These are phyloP conservation scores for Raphicerus campestris DNA, from an alignment of 2,113 vertebrate genomes.

Conservation along the genomic window DNA sequence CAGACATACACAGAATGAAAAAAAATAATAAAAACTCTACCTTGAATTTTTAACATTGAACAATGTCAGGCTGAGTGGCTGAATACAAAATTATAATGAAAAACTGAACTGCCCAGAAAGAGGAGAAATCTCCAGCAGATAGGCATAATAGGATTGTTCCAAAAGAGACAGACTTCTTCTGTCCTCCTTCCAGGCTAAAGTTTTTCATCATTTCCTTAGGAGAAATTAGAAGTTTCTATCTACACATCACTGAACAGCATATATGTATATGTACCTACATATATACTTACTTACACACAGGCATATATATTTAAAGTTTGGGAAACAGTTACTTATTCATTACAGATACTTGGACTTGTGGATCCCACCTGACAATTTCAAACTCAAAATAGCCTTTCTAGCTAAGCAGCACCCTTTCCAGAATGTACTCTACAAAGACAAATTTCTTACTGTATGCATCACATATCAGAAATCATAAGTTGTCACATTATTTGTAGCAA, in stretches of 20 bases:
- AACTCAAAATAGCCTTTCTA: neutral
- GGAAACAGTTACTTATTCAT: neutral
- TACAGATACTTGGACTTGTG: neutral
- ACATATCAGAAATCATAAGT: neutral
- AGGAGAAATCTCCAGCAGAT: neutral
- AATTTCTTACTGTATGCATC: neutral
- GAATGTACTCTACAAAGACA: neutral
- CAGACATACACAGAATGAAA: neutral
- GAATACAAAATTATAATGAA: neutral
- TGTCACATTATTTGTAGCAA: neutral
- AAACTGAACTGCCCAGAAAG: neutral
- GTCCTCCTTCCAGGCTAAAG: neutral
- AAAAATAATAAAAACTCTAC: neutral
- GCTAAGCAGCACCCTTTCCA: neutral
- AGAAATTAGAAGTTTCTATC: slow-evolving; percentile 16
- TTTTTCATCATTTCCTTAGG: neutral
- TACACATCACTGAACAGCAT: neutral
- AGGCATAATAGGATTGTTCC: neutral
- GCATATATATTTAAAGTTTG: neutral
- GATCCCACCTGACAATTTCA: neutral
- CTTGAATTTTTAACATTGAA: neutral
- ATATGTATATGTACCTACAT: neutral
- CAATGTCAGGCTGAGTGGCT: neutral
- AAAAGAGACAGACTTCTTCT: neutral
- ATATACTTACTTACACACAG: neutral